A percentile compares a stretch with the other conserved stretches of the same genome.
Conservation (phyloP, 2,113 vertebrate species). For the Hemiscyllium ocellatum region DNA sequence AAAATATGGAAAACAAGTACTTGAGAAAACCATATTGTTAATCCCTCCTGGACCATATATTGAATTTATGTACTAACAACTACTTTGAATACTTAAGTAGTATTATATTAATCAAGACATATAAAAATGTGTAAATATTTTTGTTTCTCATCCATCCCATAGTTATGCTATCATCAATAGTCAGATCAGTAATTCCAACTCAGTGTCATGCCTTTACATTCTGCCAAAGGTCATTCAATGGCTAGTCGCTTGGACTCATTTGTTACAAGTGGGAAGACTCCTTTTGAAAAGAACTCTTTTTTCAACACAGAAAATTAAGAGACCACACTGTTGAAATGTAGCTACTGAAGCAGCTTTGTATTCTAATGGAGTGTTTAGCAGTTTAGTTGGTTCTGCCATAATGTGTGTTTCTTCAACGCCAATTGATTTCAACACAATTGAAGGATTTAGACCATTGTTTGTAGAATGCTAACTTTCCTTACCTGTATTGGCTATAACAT, state of each 20-base stretch:
- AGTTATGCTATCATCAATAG: background rate
- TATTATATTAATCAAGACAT: background rate
- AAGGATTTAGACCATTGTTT: too few species aligned
- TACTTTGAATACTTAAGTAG: constrained; percentile 27
- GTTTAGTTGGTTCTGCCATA: too few species aligned
- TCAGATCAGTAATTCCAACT: background rate
- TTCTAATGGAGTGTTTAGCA: background rate
- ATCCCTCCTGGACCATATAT: constrained; percentile 18
- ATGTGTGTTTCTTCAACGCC: too few species aligned
- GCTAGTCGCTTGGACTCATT: background rate
- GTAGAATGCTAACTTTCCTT: too few species aligned
- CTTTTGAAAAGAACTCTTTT: background rate
- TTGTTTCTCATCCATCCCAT: background rate
- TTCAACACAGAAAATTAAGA: background rate
- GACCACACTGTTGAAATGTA: background rate
- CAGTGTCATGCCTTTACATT: background rate
- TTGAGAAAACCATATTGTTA: constrained; percentile 1
- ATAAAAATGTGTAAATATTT: background rate
- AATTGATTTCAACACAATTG: too few species aligned
- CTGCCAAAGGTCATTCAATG: background rate
- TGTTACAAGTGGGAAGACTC: background rate
- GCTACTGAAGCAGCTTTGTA: background rate
- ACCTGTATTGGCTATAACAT: too few species aligned
- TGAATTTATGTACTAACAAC: constrained; percentile 22
- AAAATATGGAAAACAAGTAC: constrained; percentile 21